Evolutionary conservation across 1,140 invertebrate genomes (phyloP).

Genomic region (Sarcophaga peregrina): DNA sequence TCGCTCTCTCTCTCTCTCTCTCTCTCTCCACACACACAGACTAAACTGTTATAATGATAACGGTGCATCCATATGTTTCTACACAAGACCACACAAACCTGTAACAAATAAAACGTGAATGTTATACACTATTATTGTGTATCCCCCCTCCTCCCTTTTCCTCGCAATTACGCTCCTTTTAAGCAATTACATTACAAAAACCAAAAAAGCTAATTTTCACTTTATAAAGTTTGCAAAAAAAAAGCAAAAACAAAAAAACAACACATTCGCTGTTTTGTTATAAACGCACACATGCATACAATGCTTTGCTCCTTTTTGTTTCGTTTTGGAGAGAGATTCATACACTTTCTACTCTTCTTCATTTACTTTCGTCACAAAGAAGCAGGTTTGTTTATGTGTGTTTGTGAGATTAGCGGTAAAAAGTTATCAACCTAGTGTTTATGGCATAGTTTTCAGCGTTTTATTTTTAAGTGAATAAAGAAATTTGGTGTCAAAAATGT

Average conservation of each 20-base stretch:
- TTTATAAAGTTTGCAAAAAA: constrained; percentile 2
- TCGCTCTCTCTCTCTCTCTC: too few relatives aligned
- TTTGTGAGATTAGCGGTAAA: constrained; percentile 44
- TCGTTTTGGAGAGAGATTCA: too few relatives aligned
- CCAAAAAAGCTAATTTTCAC: constrained; percentile 10
- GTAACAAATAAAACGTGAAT: too few relatives aligned
- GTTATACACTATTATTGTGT: too few relatives aligned
- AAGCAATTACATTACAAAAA: not conserved
- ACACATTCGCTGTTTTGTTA: not conserved
- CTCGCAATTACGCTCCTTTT: not conserved
- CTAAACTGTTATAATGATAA: not conserved
- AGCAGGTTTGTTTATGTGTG: not conserved
- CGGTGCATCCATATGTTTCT: not conserved
- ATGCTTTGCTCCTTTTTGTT: too few relatives aligned
- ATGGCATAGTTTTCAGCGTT: too few relatives aligned
- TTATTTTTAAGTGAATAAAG: too few relatives aligned
- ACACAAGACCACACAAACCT: not conserved
- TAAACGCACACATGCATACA: not conserved
- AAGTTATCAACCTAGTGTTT: too few relatives aligned
- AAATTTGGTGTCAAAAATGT: too few relatives aligned
- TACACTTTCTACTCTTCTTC: not conserved
- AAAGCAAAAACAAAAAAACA: not conserved
- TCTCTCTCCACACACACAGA: too few relatives aligned
- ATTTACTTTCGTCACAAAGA: not conserved
- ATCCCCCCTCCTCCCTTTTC: too few relatives aligned